These are phyloP conservation scores for Zapornia atra DNA, from an alignment of 2,113 vertebrate genomes.

Conservation along the genomic window DNA sequence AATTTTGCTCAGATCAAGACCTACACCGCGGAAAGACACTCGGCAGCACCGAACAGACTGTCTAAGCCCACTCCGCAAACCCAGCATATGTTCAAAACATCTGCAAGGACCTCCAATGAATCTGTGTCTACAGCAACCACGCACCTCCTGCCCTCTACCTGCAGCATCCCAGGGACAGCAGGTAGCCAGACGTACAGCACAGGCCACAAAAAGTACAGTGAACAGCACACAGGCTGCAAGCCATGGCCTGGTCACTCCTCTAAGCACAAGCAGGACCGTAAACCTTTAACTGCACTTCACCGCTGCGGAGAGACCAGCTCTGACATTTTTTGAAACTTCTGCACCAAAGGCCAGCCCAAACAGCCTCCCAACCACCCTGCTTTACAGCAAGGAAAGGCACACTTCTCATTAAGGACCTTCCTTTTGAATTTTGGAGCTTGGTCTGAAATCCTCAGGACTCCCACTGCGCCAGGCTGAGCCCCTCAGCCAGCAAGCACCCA, in stretches of 20 bases:
- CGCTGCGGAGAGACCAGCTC: not conserved
- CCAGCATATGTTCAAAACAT: not conserved
- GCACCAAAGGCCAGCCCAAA: not conserved
- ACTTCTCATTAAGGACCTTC: not conserved
- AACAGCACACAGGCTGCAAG: not conserved
- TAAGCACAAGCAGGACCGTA: not conserved
- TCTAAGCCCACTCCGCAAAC: not conserved
- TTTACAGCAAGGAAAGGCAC: not conserved
- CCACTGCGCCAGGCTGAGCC: rapidly evolving
- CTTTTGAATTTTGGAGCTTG: not conserved
- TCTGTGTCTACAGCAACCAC: rapidly evolving
- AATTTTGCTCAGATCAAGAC: not conserved
- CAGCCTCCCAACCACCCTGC: not conserved
- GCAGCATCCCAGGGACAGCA: not conserved
- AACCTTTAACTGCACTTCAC: not conserved
- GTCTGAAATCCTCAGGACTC: not conserved
- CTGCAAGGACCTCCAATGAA: not conserved
- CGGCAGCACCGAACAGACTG: not conserved
- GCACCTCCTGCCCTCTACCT: not conserved
- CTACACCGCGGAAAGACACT: not conserved
- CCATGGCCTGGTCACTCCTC: not conserved
- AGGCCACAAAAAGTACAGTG: not conserved
- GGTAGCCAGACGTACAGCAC: not conserved
- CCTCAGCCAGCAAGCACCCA: rapidly evolving
- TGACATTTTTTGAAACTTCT: not conserved